Percentiles rank a stretch among this genome's conserved stretches.
phyloP scores from a whole-genome alignment of 2,888 invertebrate genomes.

The Caenorhabditis panamensis region DNA sequence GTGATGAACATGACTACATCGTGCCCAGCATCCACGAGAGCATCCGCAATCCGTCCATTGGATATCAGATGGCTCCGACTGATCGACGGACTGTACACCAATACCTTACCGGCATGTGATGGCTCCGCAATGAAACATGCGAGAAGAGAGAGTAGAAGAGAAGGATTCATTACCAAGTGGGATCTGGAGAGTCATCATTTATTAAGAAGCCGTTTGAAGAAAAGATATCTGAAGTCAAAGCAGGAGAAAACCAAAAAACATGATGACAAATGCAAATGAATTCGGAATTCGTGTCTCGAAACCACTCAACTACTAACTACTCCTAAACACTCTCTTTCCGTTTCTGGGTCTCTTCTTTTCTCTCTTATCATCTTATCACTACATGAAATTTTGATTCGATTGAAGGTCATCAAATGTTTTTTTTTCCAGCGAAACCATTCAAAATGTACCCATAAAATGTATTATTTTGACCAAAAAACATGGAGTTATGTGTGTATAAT shows the following conservation, averaged over 20 bases:
- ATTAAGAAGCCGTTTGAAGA: neutral
- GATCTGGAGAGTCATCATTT: neutral
- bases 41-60: constrained; percentile 75
- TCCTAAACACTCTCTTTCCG: neutral
- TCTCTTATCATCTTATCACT: constrained; percentile 19
- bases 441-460: neutral
- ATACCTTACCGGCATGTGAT: constrained; percentile 53
- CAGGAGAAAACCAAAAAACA: constrained; percentile 7
- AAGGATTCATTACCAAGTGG: constrained; percentile 23
- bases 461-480: neutral
- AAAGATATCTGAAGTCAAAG: neutral
- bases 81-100: constrained; percentile 69
- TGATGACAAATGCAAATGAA: neutral
- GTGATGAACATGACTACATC: constrained; percentile 76
- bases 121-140: neutral
- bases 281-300: constrained; percentile 1
- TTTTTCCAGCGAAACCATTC: neutral
- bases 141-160: constrained; percentile 8
- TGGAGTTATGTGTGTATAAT: constrained; percentile 13
- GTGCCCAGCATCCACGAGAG: constrained; percentile 74
- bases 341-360: constrained; percentile 13
- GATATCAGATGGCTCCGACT: constrained; percentile 71
- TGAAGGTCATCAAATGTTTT: constrained; percentile 21
- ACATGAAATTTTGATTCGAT: constrained; percentile 1
- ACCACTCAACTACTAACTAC: neutral